phyloP scores from a whole-genome alignment of 2,888 invertebrate genomes.

The Helicoverpa assulta region DNA sequence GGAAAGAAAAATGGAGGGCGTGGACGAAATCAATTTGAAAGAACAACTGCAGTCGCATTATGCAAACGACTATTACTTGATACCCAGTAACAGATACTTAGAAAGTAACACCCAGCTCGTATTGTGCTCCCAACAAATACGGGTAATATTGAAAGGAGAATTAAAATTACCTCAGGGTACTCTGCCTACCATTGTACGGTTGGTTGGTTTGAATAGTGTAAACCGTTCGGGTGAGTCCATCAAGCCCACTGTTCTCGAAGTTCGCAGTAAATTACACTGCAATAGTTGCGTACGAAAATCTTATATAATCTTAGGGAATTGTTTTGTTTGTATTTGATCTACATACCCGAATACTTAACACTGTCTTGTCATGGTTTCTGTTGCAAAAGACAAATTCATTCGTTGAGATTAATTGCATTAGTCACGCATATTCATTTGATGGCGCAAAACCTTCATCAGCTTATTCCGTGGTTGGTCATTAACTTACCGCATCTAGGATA shows the following conservation, averaged over 20 bases:
- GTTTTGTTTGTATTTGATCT: constrained; percentile 37
- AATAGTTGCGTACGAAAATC: constrained; percentile 35
- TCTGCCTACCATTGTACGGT: constrained; percentile 38
- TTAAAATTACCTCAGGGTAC: constrained; percentile 44
- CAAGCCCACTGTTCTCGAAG: constrained; percentile 43
- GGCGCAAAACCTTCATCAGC: not conserved
- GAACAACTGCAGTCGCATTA: constrained; percentile 40
- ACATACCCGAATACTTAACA: constrained; percentile 18
- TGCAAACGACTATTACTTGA: constrained; percentile 34
- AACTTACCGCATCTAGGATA: no score
- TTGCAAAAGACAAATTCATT: not conserved
- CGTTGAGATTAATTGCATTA: constrained; percentile 3
- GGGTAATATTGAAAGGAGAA: constrained; percentile 44
- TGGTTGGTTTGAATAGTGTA: constrained; percentile 52
- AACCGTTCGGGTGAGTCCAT: constrained; percentile 37
- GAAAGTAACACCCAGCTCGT: constrained; percentile 39
- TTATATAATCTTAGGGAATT: constrained; percentile 50
- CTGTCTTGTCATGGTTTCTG: constrained; percentile 7
- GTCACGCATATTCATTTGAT: not conserved
- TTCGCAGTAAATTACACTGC: constrained; percentile 34
- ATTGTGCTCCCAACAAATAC: constrained; percentile 47
- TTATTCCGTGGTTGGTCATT: not conserved
- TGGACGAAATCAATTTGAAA: constrained; percentile 56
- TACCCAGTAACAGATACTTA: constrained; percentile 23
- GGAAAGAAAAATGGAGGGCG: constrained; percentile 52